A percentile compares a stretch with the other conserved stretches of the same genome.
Evolutionary conservation across 2,113 vertebrate genomes (phyloP).

Genomic region (Nannospalax galili): DNA sequence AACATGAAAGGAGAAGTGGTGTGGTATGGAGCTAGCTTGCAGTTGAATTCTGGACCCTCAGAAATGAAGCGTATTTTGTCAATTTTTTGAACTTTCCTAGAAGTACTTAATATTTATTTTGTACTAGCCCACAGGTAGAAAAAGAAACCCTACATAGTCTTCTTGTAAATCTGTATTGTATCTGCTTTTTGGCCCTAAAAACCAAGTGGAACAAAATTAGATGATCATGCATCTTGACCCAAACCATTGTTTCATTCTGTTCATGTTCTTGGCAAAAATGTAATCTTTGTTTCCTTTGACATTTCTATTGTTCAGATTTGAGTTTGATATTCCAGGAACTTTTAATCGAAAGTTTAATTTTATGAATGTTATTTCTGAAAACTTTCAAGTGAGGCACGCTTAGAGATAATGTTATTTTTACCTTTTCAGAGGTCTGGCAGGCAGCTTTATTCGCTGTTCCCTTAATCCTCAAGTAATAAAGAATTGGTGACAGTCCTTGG

Average conservation of each 20-base stretch:
- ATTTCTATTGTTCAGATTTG: conserved; percentile 58
- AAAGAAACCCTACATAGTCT: background rate
- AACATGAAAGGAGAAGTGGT: background rate
- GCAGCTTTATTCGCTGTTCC: conserved; percentile 69
- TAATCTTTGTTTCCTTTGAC: conserved; percentile 57
- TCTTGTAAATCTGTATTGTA: background rate
- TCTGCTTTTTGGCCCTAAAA: conserved; percentile 34
- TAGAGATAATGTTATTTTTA: conserved; percentile 68
- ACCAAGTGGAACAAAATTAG: conserved; percentile 41
- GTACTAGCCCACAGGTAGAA: background rate
- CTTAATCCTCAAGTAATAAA: conserved; percentile 75
- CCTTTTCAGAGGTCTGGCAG: conserved; percentile 62
- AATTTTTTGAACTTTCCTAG: conserved; percentile 34
- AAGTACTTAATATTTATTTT: conserved; percentile 53
- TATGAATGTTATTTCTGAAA: conserved; percentile 66
- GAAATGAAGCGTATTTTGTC: conserved; percentile 6
- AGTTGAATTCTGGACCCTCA: conserved; percentile 5
- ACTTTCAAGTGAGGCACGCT: conserved; percentile 47
- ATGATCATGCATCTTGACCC: conserved; percentile 25
- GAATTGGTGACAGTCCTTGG: conserved; percentile 51
- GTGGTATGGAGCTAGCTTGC: background rate
- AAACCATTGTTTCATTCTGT: conserved; percentile 50
- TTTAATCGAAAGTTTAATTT: conserved; percentile 77
- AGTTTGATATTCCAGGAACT: conserved; percentile 63
- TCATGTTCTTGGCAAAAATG: conserved; percentile 16